Percentiles rank a stretch among this genome's conserved stretches.
Evolutionary conservation across 2,797 vertebrate genomes (phyloP).

Genomic region (Karalla daura): DNA sequence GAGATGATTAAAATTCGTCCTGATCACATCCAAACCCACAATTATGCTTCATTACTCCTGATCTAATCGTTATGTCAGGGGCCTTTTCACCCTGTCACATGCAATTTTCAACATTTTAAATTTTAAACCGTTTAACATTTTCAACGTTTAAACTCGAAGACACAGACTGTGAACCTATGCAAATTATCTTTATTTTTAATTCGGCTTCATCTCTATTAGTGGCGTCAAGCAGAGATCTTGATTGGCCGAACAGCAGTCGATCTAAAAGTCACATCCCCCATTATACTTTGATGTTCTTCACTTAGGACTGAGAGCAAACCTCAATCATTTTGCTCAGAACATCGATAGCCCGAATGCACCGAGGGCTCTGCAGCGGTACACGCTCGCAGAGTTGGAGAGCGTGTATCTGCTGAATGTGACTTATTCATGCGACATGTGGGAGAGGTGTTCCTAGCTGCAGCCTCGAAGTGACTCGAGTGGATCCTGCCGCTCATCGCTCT

Average conservation of each 20-base stretch:
- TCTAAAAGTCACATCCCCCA: constrained; percentile 28
- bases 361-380: constrained; percentile 15
- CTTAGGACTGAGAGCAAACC: constrained; percentile 36
- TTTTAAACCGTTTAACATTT: too few relatives aligned
- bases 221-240: neutral
- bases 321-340: constrained; percentile 41
- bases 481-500: constrained; percentile 36
- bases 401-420: constrained; percentile 28
- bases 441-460: constrained; percentile 19
- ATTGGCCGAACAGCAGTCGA: constrained; percentile 5
- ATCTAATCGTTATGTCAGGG: constrained; percentile 1
- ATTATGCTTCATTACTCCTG: neutral
- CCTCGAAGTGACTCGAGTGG: constrained; percentile 45
- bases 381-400: constrained; percentile 1
- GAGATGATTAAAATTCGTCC: constrained; percentile 12
- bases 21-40: constrained; percentile 5
- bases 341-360: constrained; percentile 49
- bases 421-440: constrained; percentile 40
- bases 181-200: constrained; percentile 4
- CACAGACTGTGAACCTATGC: neutral
- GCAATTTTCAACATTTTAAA: neutral
- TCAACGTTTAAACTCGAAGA: constrained; percentile 3
- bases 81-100: constrained; percentile 8
- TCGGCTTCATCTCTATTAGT: neutral
- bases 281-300: constrained; percentile 45